Base-by-base conservation (phyloP, 2,797 vertebrate species). In the Lophotriccus pileatus region DNA sequence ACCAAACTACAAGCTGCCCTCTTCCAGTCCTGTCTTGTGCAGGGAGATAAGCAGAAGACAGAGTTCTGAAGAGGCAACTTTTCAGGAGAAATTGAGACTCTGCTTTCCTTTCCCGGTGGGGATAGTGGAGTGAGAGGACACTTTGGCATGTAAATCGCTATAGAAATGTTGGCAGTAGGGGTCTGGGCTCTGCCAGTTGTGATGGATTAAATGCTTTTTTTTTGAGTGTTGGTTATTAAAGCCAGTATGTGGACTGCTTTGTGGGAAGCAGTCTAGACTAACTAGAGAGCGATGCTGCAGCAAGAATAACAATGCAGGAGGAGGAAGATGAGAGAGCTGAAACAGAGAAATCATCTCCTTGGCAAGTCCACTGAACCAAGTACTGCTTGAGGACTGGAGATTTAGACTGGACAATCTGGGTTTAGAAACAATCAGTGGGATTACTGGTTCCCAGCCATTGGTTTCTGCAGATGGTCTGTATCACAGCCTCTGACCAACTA, bases 11-110 rank as follows among this genome's bases (percentile, higher is more conserved):
- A 91, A 68, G 84, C 91, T 95, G 76, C 69, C 66, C 87, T 95
- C 79, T 63, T 90, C 90, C 84, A 95, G 0, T 58, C 80, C 14
- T 87, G 84, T 93, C 87, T 95, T 87, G 56, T 86, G 87, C 92
- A 90, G 90, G 89, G 82, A 93, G 91, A 88, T 84, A 96, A 89
- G 86, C 64, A 73, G 50, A 95, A 80, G 94, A 78, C 63, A 87
- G 78, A 94, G 58, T 19, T 37, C 83, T 88, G 69, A 87, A 88
- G 83, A 92, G 66, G 85, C 17, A 86, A 68, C 79, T 92, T 94
- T 88, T 87, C 70, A 82, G 84, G 60, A 58, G 84, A 92, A 46
- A 81, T 75, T 87, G 89, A 85, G 75, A 68, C 82, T 72, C 62
- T 73, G 24, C 46, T 69, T 79, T 75, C 62, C 47, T 83, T 60